Evolutionary conservation across 2,888 invertebrate genomes (phyloP).

Genomic region (Lasius fuliginosus): DNA sequence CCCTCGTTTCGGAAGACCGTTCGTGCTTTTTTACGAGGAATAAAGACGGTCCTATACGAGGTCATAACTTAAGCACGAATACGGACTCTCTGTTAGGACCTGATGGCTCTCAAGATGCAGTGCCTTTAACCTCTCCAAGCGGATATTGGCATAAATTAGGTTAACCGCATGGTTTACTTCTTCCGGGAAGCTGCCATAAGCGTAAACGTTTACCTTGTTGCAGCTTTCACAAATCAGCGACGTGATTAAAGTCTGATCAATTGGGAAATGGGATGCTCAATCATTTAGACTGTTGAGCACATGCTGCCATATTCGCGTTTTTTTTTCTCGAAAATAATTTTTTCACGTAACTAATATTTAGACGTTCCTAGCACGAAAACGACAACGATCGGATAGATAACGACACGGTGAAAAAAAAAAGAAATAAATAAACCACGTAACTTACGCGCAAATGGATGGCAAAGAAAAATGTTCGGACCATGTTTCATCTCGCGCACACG

Average conservation of each 20-base stretch:
- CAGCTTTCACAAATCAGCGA: conserved; percentile 62
- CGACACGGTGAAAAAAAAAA: conserved; percentile 64
- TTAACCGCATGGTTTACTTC: conserved; percentile 71
- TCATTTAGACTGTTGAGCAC: background rate
- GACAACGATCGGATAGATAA: conserved; percentile 73
- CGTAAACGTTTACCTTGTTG: conserved; percentile 56
- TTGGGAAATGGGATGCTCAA: background rate
- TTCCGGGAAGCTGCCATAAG: conserved; percentile 71
- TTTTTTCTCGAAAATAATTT: conserved; percentile 15
- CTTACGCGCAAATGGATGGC: conserved; percentile 72
- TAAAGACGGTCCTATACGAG: conserved; percentile 73
- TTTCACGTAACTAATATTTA: conserved; percentile 48
- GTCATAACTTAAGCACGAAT: conserved; percentile 77
- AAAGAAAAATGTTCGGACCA: conserved; percentile 76
- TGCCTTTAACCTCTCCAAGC: conserved; percentile 73
- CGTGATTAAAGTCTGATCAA: conserved; percentile 29
- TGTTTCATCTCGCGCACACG: conserved; percentile 77
- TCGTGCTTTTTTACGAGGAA: conserved; percentile 76
- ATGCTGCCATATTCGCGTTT: background rate
- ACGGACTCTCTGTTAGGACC: conserved; percentile 74
- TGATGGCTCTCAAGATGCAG: conserved; percentile 74
- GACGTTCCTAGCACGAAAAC: conserved; percentile 60
- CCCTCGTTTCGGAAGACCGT: conserved; percentile 75
- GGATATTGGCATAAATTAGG: conserved; percentile 77
- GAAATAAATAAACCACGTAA: conserved; percentile 61